These are phyloP conservation scores for Ailurus styani DNA, from an alignment of 2,113 vertebrate species.

Conservation along the genomic window DNA sequence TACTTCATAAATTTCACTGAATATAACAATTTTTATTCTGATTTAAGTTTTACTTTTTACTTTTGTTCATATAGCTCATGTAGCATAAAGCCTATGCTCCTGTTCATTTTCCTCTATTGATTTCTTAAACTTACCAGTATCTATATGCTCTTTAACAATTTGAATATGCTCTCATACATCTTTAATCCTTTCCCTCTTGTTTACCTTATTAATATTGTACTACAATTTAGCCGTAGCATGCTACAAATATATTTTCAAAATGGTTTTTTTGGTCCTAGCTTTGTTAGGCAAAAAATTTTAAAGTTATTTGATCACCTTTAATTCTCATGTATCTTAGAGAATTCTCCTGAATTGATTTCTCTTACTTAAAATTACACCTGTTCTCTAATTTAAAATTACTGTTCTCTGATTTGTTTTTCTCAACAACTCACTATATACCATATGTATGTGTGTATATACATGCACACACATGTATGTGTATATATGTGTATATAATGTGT, in stretches of 20 bases:
- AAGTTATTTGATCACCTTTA: neutral
- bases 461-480: neutral
- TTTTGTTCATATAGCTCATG: neutral
- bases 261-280: neutral
- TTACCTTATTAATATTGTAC: neutral
- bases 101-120: neutral
- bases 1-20: neutral
- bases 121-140: neutral
- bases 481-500: too few species aligned
- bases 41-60: neutral
- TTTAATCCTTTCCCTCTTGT: neutral
- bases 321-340: neutral
- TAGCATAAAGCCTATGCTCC: neutral
- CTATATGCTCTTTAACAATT: neutral
- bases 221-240: neutral
- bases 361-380: neutral
- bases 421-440: neutral
- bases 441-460: neutral
- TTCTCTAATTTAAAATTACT: too few species aligned
- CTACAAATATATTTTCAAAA: neutral
- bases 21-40: neutral
- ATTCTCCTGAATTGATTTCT: neutral
- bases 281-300: neutral
- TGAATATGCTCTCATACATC: neutral
- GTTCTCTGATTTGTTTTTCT: neutral